Evolutionary conservation across 2,797 vertebrate genomes (phyloP).

Genomic region (Lycodopsis pacificus): DNA sequence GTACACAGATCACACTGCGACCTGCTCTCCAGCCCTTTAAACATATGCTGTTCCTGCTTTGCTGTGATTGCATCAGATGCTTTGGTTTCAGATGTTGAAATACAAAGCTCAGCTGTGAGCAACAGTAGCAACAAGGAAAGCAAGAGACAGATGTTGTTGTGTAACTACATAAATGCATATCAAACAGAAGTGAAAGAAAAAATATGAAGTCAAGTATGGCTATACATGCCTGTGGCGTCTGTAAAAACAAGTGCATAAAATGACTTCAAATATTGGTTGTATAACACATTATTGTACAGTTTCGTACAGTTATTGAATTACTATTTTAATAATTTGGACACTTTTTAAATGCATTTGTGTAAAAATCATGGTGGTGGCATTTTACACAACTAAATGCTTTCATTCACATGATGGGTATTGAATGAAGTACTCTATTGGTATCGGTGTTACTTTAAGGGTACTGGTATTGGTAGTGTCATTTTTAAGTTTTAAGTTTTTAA

Average conservation of each 20-base stretch:
- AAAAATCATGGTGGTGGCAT: not conserved
- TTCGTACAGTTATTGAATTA: not conserved
- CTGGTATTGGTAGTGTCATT: not conserved
- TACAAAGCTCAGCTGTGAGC: slow-evolving; percentile 22
- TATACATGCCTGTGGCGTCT: not conserved
- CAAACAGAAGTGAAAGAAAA: slow-evolving; percentile 1
- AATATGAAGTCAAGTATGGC: not conserved
- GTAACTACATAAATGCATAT: slow-evolving; percentile 16
- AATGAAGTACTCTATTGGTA: not conserved
- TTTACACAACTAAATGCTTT: not conserved
- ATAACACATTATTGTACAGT: not conserved
- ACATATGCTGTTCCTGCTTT: slow-evolving; percentile 21
- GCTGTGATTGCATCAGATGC: slow-evolving; percentile 15
- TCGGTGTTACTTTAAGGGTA: not conserved
- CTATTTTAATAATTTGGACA: not conserved
- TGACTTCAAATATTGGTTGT: too few species aligned
- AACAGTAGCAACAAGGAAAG: slow-evolving; percentile 5
- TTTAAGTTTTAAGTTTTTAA: not conserved
- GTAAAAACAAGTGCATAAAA: not conserved
- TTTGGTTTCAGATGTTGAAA: slow-evolving; percentile 24
- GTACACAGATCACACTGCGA: slow-evolving; percentile 49
- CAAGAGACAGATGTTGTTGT: slow-evolving; percentile 7
- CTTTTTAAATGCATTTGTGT: not conserved
- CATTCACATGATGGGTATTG: not conserved
- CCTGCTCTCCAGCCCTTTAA: slow-evolving; percentile 31